Evolutionary conservation across 37 sponge, comb jelly and placozoan genomes (phyloP).

Genomic region (Diacarnus erythraeanus): DNA sequence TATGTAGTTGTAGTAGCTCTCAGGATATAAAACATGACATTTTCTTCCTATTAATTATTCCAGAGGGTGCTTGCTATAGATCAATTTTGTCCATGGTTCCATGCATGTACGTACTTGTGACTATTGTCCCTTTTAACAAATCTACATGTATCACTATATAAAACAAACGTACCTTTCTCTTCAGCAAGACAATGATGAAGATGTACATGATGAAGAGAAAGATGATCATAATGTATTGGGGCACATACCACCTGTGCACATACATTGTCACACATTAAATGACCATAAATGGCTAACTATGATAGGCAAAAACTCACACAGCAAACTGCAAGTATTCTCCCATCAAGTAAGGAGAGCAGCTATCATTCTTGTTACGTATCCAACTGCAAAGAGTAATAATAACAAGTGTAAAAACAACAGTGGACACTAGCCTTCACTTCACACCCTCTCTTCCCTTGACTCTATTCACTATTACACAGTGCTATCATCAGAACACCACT

Average conservation of each 20-base stretch:
- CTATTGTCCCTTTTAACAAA: too few relatives aligned
- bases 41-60: too few relatives aligned
- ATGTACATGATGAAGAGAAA: slow-evolving; percentile 31
- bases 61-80: not conserved
- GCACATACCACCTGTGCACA: slow-evolving; percentile 40
- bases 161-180: slow-evolving; percentile 36
- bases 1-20: not conserved
- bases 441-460: not conserved
- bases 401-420: not conserved
- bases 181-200: slow-evolving; percentile 28
- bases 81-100: too few relatives aligned
- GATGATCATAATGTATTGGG: slow-evolving; percentile 20
- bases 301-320: slow-evolving; percentile 9
- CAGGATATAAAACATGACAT: not conserved
- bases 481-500: too few relatives aligned
- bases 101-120: too few relatives aligned
- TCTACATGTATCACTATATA: too few relatives aligned
- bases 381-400: slow-evolving; percentile 9
- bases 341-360: not conserved
- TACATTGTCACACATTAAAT: not conserved
- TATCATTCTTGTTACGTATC: slow-evolving; percentile 19
- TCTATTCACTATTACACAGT: too few relatives aligned
- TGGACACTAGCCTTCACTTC: not conserved
- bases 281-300: not conserved
- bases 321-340: slow-evolving; percentile 6